Percentiles rank a stretch among this genome's conserved stretches.
Conservation (phyloP, 2,888 invertebrate species). For the Incurvaria masculella region DNA sequence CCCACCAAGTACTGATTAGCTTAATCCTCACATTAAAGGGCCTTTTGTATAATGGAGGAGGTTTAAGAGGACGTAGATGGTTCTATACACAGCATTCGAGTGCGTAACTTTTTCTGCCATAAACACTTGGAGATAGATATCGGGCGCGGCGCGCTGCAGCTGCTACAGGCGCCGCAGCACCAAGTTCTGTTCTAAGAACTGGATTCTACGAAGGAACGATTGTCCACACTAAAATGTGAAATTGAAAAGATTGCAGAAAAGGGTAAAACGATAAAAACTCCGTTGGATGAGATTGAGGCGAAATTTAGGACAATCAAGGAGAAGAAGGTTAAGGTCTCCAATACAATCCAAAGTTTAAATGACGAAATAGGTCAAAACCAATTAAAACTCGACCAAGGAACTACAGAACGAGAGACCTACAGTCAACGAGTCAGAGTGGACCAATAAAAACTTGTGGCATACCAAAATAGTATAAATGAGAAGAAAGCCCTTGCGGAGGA, state of each 20-base stretch:
- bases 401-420: constrained; percentile 25
- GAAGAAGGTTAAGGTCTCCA: constrained; percentile 18
- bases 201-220: constrained; percentile 29
- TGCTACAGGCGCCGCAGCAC: constrained; percentile 30
- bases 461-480: constrained; percentile 32
- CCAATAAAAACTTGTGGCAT: constrained; percentile 33
- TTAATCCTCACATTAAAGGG: too few species aligned
- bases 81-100: too few species aligned
- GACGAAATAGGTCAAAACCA: constrained; percentile 46
- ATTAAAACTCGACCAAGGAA: constrained; percentile 35
- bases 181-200: constrained; percentile 37
- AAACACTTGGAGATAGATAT: too few species aligned
- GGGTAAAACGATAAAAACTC: constrained; percentile 27
- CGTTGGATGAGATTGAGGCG: constrained; percentile 31
- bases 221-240: constrained; percentile 26
- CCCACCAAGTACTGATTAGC: too few species aligned
- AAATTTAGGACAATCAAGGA: constrained; percentile 28
- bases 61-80: too few species aligned
- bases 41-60: too few species aligned
- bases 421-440: constrained; percentile 37
- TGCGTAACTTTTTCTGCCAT: too few species aligned
- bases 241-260: constrained; percentile 24
- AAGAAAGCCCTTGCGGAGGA: constrained; percentile 28
- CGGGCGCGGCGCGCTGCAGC: constrained; percentile 27
- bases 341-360: background rate